Conservation (phyloP, 2,888 invertebrate species). For the Cephus nigrinus region DNA sequence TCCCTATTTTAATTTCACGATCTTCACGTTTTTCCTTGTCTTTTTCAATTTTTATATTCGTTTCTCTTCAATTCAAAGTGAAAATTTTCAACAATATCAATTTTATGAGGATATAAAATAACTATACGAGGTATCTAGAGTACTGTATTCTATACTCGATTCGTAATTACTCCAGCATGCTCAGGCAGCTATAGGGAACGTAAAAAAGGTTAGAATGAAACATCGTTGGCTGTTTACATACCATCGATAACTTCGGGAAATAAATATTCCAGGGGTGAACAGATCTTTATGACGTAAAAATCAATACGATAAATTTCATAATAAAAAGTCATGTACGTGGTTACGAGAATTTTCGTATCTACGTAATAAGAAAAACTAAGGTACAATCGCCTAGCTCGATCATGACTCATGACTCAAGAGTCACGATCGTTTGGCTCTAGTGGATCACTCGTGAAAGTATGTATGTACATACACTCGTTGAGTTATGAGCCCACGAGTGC, state of each 20-base stretch:
- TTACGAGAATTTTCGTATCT: background rate
- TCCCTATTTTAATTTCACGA: background rate
- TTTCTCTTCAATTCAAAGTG: background rate
- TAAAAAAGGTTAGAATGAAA: background rate
- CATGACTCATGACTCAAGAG: background rate
- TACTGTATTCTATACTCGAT: background rate
- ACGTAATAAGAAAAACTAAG: background rate
- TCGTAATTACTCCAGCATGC: background rate
- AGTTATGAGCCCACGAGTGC: background rate
- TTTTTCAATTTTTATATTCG: too few species aligned
- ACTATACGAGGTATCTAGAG: background rate
- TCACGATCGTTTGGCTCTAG: background rate
- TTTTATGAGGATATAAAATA: background rate
- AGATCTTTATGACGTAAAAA: background rate
- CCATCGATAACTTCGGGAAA: background rate
- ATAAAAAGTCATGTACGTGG: background rate
- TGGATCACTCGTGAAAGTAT: background rate
- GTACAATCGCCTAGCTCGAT: background rate
- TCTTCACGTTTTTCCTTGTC: background rate
- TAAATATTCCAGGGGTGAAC: background rate
- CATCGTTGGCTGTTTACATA: background rate
- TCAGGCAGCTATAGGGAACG: background rate
- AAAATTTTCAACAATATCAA: background rate
- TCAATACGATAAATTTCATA: background rate
- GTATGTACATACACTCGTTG: background rate